Conservation (phyloP, 2,888 invertebrate genomes). For the Slavum lentiscoides region DNA sequence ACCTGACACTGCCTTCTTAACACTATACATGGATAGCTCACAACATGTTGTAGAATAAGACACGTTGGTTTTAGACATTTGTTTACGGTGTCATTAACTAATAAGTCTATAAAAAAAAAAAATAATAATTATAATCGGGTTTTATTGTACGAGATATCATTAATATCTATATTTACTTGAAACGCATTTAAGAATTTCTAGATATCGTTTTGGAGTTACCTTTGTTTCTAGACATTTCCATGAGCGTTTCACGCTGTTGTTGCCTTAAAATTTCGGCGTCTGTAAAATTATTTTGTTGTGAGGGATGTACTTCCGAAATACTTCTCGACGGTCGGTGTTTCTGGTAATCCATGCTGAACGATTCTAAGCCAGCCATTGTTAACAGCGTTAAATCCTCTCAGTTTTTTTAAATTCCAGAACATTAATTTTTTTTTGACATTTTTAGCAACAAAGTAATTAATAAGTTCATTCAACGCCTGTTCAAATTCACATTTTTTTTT, state of each 20-base stretch:
- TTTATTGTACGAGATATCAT: background rate
- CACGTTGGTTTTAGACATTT: slow-evolving; percentile 43
- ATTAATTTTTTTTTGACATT: background rate
- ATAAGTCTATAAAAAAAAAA: slow-evolving; percentile 23
- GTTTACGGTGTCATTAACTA: slow-evolving; percentile 42
- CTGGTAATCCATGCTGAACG: slow-evolving; percentile 12
- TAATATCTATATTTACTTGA: no score
- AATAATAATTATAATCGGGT: background rate
- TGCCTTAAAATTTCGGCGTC: background rate
- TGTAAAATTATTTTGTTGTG: background rate
- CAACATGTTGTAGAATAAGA: slow-evolving; percentile 69
- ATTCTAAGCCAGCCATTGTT: slow-evolving; percentile 43
- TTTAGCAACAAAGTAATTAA: background rate
- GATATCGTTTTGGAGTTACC: background rate
- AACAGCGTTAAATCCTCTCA: background rate
- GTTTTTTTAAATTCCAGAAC: background rate
- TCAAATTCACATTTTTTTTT: no score
- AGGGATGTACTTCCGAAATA: slow-evolving; percentile 20
- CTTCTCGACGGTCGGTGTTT: slow-evolving; percentile 36
- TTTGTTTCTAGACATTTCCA: slow-evolving; percentile 28
- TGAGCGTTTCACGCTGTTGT: slow-evolving; percentile 22
- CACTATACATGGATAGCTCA: slow-evolving; percentile 93
- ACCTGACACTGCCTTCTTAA: slow-evolving; percentile 93
- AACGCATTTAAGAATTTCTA: background rate
- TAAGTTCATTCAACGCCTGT: background rate